These are phyloP conservation scores for Tenthredo scrophulariae DNA, from an alignment of 2,888 invertebrate species.

Conservation along the genomic window DNA sequence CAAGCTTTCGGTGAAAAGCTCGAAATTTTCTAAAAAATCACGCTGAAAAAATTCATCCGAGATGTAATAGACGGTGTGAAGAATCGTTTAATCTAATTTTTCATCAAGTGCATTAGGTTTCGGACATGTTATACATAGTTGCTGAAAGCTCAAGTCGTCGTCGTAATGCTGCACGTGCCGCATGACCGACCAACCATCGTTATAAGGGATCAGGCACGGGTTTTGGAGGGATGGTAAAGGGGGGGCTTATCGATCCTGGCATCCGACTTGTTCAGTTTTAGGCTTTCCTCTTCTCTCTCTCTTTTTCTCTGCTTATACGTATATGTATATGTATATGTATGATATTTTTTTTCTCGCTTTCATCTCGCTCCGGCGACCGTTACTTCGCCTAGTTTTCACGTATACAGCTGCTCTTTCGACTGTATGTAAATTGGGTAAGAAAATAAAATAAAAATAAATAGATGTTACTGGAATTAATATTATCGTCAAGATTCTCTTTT, in stretches of 20 bases:
- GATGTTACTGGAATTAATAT: neutral
- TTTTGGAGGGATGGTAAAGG: slow-evolving; percentile 36
- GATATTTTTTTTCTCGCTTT: slow-evolving; percentile 54
- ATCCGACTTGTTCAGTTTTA: slow-evolving; percentile 51
- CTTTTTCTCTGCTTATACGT: slow-evolving; percentile 21
- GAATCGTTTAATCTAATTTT: neutral
- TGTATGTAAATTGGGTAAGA: slow-evolving; percentile 14
- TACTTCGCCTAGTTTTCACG: slow-evolving; percentile 23
- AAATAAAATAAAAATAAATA: neutral
- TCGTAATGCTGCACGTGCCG: slow-evolving; percentile 38
- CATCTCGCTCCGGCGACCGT: slow-evolving; percentile 54
- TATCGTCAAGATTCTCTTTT: neutral
- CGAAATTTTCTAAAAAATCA: neutral
- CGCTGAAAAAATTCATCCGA: neutral
- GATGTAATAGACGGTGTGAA: neutral
- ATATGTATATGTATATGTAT: slow-evolving; percentile 49
- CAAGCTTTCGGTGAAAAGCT: neutral
- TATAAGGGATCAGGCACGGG: slow-evolving; percentile 49
- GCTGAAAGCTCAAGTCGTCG: slow-evolving; percentile 24
- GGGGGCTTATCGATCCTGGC: slow-evolving; percentile 52
- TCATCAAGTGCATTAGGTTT: neutral
- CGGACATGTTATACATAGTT: neutral
- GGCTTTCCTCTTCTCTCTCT: slow-evolving; percentile 40
- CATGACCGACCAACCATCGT: slow-evolving; percentile 47
- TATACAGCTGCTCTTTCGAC: slow-evolving; percentile 23